phyloP scores from a whole-genome alignment of 2,113 vertebrate species.

The Dendrocopos noguchii region DNA sequence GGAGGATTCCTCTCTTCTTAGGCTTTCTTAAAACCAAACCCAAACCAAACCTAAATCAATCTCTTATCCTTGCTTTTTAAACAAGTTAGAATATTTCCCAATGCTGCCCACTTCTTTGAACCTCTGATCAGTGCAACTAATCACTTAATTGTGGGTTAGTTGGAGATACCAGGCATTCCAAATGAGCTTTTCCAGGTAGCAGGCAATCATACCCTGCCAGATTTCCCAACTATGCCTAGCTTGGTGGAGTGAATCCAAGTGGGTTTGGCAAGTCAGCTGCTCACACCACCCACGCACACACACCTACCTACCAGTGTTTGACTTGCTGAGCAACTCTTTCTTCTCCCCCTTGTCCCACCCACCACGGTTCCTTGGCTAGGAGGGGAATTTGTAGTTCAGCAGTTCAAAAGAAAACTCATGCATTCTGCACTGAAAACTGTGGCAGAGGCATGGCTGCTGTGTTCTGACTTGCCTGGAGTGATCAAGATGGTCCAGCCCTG shows the following conservation, averaged over 20 bases:
- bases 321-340: background rate
- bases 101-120: background rate
- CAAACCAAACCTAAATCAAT: too few relatives aligned
- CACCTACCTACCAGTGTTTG: background rate
- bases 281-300: constrained; percentile 14
- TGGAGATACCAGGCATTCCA: constrained; percentile 23
- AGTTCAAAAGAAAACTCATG: constrained; percentile 38
- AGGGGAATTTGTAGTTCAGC: constrained; percentile 34
- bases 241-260: background rate
- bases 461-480: constrained; percentile 78
- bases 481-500: constrained; percentile 59
- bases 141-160: background rate
- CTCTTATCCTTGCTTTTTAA: background rate
- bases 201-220: background rate
- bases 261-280: constrained; percentile 33
- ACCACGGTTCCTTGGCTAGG: background rate
- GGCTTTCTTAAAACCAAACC: background rate
- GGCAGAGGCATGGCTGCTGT: constrained; percentile 74
- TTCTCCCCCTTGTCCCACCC: background rate
- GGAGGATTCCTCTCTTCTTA: background rate
- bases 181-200: constrained; percentile 10
- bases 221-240: background rate
- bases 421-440: background rate
- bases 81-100: background rate
- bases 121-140: background rate